A percentile compares a stretch with the other conserved stretches of the same genome.
phyloP scores from a whole-genome alignment of 2,113 vertebrate species.

The Megatriorchis doriae region DNA sequence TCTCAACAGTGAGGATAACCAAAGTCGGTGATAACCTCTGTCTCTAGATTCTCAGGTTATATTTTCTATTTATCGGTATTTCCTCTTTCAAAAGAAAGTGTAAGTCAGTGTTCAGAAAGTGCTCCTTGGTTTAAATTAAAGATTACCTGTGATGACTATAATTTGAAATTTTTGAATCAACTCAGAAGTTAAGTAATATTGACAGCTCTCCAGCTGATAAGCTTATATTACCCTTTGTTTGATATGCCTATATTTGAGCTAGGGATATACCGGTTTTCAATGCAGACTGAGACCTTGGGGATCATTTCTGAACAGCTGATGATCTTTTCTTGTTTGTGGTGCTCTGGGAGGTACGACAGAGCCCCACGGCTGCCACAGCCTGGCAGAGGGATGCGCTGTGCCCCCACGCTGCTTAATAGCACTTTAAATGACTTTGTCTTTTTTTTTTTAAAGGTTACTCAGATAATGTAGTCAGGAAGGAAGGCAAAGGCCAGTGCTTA shows the following conservation, averaged over 20 bases:
- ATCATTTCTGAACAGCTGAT: background rate
- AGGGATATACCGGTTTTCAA: background rate
- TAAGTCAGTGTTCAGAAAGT: background rate
- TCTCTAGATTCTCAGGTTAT: background rate
- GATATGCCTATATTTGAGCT: background rate
- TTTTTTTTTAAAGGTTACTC: background rate
- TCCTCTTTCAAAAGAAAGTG: background rate
- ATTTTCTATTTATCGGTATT: background rate
- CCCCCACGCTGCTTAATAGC: background rate
- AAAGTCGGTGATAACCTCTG: background rate
- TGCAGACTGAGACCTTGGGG: background rate
- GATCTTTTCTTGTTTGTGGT: background rate
- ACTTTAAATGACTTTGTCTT: background rate
- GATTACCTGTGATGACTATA: background rate
- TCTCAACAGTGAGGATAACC: accelerated
- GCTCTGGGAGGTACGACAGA: background rate
- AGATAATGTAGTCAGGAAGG: background rate
- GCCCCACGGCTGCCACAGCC: background rate
- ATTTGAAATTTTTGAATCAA: background rate
- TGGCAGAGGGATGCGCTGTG: background rate
- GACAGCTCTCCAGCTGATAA: background rate
- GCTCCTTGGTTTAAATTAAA: background rate
- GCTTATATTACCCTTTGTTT: background rate
- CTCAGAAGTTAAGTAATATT: background rate
- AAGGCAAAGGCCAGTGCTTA: background rate